Evolutionary conservation across 2,797 vertebrate species (phyloP), one percentile per base, ranked within the genome.

Genomic region (Lates japonicus): DNA sequence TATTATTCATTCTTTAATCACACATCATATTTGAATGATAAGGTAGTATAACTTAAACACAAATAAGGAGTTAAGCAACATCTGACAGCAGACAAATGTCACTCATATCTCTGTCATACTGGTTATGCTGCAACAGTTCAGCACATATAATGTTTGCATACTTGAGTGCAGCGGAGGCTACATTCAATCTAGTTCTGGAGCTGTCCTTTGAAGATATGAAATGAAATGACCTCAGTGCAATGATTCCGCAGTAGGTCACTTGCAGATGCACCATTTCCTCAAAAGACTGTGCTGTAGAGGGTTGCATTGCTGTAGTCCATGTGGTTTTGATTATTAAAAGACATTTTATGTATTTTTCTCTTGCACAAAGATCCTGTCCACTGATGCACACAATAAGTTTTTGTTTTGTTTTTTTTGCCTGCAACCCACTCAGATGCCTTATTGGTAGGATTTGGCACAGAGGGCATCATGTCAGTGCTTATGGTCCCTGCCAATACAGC

Each of bases 11-110:
- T 78, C 59, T 74, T 85, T 85, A 74, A 86, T 78, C 48, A 78
- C 78, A 87, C 57, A 65, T 84, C 82, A 88, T 59, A 88, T 76
- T 84, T 83, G 39, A 55, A 61, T 73, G 68, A 79, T 76, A 80
- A 29, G 44, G 60, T 61, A 64, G 66, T 57, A 54, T 48, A 37
- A 59, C 41, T 42, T 49, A 55, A 29, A 82, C 48, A 90, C 60
- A 83, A 76, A 72, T 48, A 49, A 69, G 22, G 20, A 22, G 49
- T 63, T 60, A 78, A 78, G 60, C 39, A 69, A 80, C 35, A 74
- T 80, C 33, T 78, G 73, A 80, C 60, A 57, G 60, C 19, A 65
- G 31, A 74, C 44, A 76, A 35, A 52, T 67, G 16, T 66, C 37
- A 42, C n/a, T 37, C 67, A 49, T 58, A 55, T 70, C 42, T 72